These are phyloP conservation scores for Temnothorax nylanderi DNA, from an alignment of 1,140 invertebrate genomes.

Conservation along the genomic window DNA sequence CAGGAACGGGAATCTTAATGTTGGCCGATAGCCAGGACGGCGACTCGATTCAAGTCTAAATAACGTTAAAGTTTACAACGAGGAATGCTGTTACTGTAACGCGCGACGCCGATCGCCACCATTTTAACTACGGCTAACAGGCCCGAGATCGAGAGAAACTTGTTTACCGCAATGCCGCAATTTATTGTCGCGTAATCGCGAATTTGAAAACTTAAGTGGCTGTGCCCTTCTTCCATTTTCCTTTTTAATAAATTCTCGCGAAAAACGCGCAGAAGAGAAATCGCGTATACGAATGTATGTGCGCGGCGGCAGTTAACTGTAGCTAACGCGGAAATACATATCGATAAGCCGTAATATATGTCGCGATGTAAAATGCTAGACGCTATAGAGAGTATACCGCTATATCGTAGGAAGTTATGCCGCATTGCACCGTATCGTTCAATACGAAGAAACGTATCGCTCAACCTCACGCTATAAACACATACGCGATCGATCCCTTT, in stretches of 20 bases:
- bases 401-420: slow-evolving; percentile 26
- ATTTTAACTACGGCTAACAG: background rate
- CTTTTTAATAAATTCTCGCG: background rate
- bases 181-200: background rate
- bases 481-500: slow-evolving; percentile 65
- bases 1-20: slow-evolving; percentile 26
- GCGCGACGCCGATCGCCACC: background rate
- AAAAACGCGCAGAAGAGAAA: background rate
- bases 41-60: background rate
- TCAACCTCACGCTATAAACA: slow-evolving; percentile 50
- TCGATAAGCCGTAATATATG: slow-evolving; percentile 29
- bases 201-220: background rate
- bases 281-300: background rate
- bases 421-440: slow-evolving; percentile 41
- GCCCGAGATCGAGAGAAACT: background rate
- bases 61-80: slow-evolving; percentile 10
- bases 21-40: slow-evolving; percentile 25
- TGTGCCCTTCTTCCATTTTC: background rate
- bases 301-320: slow-evolving; percentile 1
- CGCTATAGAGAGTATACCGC: slow-evolving; percentile 4
- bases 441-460: slow-evolving; percentile 57
- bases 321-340: slow-evolving; percentile 26
- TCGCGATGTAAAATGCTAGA: slow-evolving; percentile 36
- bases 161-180: background rate
- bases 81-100: slow-evolving; percentile 3